Base-by-base conservation (phyloP, 2,888 invertebrate genomes). In the Hyppa rectilinea region DNA sequence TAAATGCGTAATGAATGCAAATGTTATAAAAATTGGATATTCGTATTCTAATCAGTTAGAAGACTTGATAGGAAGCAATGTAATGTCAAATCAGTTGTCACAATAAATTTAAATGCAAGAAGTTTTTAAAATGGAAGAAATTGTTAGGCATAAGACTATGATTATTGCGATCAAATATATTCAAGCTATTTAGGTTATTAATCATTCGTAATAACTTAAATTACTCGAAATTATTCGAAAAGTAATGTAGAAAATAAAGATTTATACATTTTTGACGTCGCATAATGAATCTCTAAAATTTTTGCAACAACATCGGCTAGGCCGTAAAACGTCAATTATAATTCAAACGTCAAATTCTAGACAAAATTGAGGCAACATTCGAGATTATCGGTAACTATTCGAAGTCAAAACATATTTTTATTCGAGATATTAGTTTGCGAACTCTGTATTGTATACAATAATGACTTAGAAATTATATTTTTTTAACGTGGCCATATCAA, bases 401-500 rank as follows among this genome's bases (percentile, higher is more conserved):
- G 50, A 71, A 67, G 50, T 58, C 53, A 78, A 61, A 71, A 77
- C 66, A 67, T 59, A 52, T 65, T 71, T 78, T 29, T 60, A 81
- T 77, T 78, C 59, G 78, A 82, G 72, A 71, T 61, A 71, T 79
- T 79, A 66, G 78, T 79, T 79, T 58, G 78, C 82, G 78, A 79
- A 79, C 55, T 67, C 71, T 78, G 53, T 71, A 60, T 61, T 78
- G 53, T 71, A 60, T 61, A 81, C 50, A 78, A 64, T 77, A 77
- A 79, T 81, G 82, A 79, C 82, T 81, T 78, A 78, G 72, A 71
- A 56, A 79, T 79, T 82, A 82, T 67, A 59, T 71, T 31, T 14
- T 47, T 64, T 65, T 31, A 65, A 71, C 40, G 59, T 73, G 71
- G 77, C 77, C 70, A 60, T 75, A 78, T 63, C 26, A 83, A 66